These are phyloP conservation scores for Ptychadena robeensis DNA, from an alignment of 2,797 vertebrate species.

Conservation along the genomic window DNA sequence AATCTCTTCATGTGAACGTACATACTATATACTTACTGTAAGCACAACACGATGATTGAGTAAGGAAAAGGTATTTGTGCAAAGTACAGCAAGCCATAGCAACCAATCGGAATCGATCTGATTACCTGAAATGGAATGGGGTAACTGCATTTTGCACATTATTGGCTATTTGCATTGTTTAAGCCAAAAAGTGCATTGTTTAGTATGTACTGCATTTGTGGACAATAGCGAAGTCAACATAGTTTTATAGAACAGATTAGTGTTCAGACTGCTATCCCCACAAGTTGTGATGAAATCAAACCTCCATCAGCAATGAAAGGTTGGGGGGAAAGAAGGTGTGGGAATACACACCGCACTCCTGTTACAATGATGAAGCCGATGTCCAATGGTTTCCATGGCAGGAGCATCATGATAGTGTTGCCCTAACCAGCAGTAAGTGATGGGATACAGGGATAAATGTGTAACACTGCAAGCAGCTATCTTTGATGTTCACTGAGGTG, in stretches of 20 bases:
- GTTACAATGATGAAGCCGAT: not conserved
- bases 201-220: not conserved
- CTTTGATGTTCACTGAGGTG: not conserved
- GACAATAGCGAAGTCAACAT: not conserved
- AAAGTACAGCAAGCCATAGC: not conserved
- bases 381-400: not conserved
- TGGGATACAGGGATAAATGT: not conserved
- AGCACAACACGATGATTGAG: not conserved
- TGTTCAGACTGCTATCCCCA: not conserved
- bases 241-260: conserved; percentile 1
- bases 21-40: conserved; percentile 23
- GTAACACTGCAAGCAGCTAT: conserved; percentile 6
- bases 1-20: not conserved
- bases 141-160: not conserved
- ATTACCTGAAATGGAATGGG: not conserved
- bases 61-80: not conserved
- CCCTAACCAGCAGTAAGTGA: not conserved
- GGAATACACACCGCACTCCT: conserved; percentile 9
- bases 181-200: not conserved
- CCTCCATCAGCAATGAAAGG: not conserved
- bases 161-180: not conserved
- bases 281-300: not conserved
- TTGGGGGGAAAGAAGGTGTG: not conserved
- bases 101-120: not conserved
- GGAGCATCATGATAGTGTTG: not conserved